Percentiles rank a stretch among this genome's conserved stretches.
These are phyloP conservation scores for Caenorhabditis sp. DNA, from an alignment of 2,888 invertebrate genomes.

Conservation along the genomic window DNA sequence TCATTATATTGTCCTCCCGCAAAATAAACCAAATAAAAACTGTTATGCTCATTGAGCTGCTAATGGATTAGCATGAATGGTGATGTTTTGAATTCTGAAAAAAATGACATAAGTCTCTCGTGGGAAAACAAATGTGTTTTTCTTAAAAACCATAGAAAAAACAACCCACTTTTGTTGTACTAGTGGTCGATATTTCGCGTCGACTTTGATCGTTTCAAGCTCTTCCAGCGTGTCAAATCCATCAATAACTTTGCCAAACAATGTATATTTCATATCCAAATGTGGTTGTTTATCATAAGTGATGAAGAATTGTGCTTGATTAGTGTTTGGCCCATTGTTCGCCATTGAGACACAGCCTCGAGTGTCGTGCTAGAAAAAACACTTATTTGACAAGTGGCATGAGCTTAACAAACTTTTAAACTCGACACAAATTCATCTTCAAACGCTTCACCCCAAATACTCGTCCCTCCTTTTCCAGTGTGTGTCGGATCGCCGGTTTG, in stretches of 20 bases:
- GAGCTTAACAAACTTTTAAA: constrained; percentile 77
- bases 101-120: background rate
- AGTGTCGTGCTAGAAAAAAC: constrained; percentile 78
- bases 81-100: constrained; percentile 81
- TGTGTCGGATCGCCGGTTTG: constrained; percentile 82
- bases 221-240: constrained; percentile 94
- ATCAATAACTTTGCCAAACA: constrained; percentile 96
- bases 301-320: constrained; percentile 93
- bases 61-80: constrained; percentile 97
- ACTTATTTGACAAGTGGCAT: background rate
- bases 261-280: constrained; percentile 93
- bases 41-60: constrained; percentile 74
- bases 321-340: constrained; percentile 96
- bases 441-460: constrained; percentile 95
- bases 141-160: background rate
- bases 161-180: constrained; percentile 78
- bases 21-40: constrained; percentile 6
- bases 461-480: constrained; percentile 87
- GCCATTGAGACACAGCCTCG: constrained; percentile 95
- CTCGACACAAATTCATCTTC: constrained; percentile 96
- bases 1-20: constrained; percentile 52
- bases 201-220: constrained; percentile 90
- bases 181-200: constrained; percentile 88
- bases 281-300: constrained; percentile 92
- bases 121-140: background rate